Base-by-base conservation (phyloP, 1,140 invertebrate species). In the Apis florea region DNA sequence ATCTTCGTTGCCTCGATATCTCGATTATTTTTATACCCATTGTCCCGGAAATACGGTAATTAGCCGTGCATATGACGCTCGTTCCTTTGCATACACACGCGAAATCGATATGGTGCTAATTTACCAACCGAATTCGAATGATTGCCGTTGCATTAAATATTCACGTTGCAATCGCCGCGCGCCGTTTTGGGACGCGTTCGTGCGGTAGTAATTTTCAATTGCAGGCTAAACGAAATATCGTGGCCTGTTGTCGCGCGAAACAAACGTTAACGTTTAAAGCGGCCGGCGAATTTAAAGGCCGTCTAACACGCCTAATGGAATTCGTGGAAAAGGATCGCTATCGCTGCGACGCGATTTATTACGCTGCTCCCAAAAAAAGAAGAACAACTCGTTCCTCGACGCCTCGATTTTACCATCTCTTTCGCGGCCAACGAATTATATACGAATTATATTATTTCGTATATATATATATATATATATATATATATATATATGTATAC, bases 91-190 rank as follows among this genome's bases (percentile, higher is more conserved):
- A 51, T 69, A n/a, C 31, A 68, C 72, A 56, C 51, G 40, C 74
- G 84, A 84, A 88, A 87, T 87, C 86, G 85, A 88, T 88, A 84
- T 79, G 85, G 73, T 79, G 79, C 78, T 78, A 87, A 87, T 87
- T 86, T 75, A 82, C 78, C 54, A 70, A 83, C 56, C 77, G 79
- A 83, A 83, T 83, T 75, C 85, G 67, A 78, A 79, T 88, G 86
- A 88, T 88, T 88, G 85, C 84, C 83, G 81, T 88, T 87, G 83
- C 85, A 87, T 87, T 80, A 88, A 88, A 86, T 84, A 87, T 88
- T 87, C 85, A 77, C 66, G 75, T 85, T 87, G 79, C 85, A 88
- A 88, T 88, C 85, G 85, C 69, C 83, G 68, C 26, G 63, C 53
- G 17, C 47, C 83, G 64, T 72, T 88, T 74, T 79, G 76, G 85